Evolutionary conservation across 2,113 vertebrate species (phyloP).

Genomic region (Oncorhynchus mykiss): DNA sequence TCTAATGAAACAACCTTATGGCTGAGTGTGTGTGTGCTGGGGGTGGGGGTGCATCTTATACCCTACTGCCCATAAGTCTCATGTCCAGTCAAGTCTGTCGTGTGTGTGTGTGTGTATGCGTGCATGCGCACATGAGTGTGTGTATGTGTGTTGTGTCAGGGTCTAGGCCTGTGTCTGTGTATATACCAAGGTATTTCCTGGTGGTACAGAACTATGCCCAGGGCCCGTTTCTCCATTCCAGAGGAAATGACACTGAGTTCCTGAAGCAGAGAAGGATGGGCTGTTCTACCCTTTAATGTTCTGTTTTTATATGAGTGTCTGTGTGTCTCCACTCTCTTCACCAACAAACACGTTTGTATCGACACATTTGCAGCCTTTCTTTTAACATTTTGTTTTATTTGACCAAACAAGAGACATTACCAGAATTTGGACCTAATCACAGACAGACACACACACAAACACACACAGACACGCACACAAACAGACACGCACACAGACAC

Average conservation of each 20-base stretch:
- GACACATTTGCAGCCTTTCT: too few relatives aligned
- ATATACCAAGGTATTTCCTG: conserved; percentile 51
- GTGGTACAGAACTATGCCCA: conserved; percentile 15
- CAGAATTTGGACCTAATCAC: too few relatives aligned
- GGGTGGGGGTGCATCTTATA: not conserved
- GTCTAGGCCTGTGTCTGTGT: not conserved
- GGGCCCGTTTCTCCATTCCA: conserved; percentile 39
- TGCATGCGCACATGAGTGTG: conserved; percentile 5
- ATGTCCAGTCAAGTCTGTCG: not conserved
- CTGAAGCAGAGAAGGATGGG: conserved; percentile 22
- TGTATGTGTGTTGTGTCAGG: conserved; percentile 4
- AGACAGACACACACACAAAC: not conserved
- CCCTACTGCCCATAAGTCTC: too few relatives aligned
- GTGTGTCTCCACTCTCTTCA: not conserved
- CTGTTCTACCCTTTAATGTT: conserved; percentile 16
- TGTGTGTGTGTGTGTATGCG: not conserved
- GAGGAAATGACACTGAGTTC: conserved; percentile 58
- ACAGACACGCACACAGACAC: not conserved
- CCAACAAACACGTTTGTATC: not conserved
- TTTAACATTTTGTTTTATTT: too few relatives aligned
- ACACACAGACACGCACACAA: not conserved
- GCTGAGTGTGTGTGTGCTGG: conserved; percentile 6
- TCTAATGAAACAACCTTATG: not conserved
- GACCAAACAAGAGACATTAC: too few relatives aligned
- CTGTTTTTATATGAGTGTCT: not conserved